Conservation (phyloP, 1,140 invertebrate genomes). For the Galendromus occidentalis region DNA sequence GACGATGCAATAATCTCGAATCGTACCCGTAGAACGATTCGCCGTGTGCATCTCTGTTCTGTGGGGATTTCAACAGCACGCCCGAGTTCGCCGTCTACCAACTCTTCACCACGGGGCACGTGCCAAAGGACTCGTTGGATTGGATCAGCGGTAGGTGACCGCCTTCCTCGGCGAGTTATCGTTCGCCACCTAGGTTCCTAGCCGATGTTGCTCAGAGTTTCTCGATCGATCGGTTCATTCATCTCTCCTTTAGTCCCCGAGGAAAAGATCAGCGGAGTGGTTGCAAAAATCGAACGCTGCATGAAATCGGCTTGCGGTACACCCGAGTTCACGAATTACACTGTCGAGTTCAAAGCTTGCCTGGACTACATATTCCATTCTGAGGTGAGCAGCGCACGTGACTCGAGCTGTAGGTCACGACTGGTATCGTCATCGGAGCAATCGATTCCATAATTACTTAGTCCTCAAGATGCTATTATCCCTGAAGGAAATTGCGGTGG, state of each 20-base stretch:
- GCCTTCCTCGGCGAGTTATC: no score
- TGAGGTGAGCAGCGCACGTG: no score
- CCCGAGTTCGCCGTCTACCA: slow-evolving; percentile 57
- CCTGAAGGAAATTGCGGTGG: slow-evolving; percentile 25
- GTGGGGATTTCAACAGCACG: slow-evolving; percentile 67
- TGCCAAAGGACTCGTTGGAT: slow-evolving; percentile 41
- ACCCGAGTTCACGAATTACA: slow-evolving; percentile 60
- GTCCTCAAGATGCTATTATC: slow-evolving; percentile 14
- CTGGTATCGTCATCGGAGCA: no score
- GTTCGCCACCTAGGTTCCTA: neutral
- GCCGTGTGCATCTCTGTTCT: slow-evolving; percentile 43
- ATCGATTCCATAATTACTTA: no score
- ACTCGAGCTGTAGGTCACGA: no score
- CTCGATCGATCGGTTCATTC: no score
- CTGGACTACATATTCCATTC: slow-evolving; percentile 78
- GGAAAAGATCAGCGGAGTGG: slow-evolving; percentile 41
- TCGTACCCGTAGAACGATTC: slow-evolving; percentile 20
- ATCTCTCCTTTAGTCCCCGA: slow-evolving; percentile 33
- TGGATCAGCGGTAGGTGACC: slow-evolving; percentile 50
- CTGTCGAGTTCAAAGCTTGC: slow-evolving; percentile 55
- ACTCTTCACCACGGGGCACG: slow-evolving; percentile 42
- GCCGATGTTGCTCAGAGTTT: neutral
- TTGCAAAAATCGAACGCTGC: slow-evolving; percentile 45
- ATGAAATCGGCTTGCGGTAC: slow-evolving; percentile 30
- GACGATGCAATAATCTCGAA: no score